A percentile compares a stretch with the other conserved stretches of the same genome.
These are phyloP conservation scores for Lasaia peninsularis DNA, from an alignment of 1,140 invertebrate species.

Conservation along the genomic window DNA sequence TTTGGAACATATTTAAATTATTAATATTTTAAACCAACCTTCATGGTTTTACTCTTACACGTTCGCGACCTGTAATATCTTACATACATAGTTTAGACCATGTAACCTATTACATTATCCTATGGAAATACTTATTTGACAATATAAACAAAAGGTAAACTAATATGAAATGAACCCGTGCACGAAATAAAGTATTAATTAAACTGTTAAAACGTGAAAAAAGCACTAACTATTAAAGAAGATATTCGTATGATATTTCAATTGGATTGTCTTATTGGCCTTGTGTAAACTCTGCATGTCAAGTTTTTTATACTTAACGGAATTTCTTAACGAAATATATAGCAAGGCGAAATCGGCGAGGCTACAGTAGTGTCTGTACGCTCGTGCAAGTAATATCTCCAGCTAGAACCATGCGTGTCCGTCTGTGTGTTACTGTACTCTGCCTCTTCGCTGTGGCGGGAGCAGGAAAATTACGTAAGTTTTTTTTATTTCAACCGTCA, in stretches of 20 bases:
- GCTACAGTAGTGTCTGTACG: not conserved
- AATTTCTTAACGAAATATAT: constrained; percentile 4
- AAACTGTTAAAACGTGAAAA: no score
- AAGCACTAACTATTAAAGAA: not conserved
- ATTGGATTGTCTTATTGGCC: not conserved
- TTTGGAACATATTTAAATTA: no score
- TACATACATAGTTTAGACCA: no score
- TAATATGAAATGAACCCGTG: no score
- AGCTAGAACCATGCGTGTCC: not conserved
- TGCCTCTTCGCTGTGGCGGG: not conserved
- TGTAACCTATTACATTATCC: no score
- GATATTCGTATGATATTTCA: not conserved
- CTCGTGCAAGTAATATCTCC: not conserved
- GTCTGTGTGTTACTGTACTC: not conserved
- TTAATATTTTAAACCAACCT: no score
- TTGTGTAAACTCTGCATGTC: not conserved
- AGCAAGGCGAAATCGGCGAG: not conserved
- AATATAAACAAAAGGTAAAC: no score
- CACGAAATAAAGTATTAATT: no score
- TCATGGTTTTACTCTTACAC: no score
- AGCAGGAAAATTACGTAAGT: constrained; percentile 2
- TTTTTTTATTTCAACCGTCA: no score
- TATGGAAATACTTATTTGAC: no score
- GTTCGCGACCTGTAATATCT: no score
- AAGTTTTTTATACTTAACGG: constrained; percentile 4